Percentiles rank a stretch among this genome's conserved stretches.
phyloP scores from a whole-genome alignment of 1,140 invertebrate genomes.

The Dolichoris vasculosae region DNA sequence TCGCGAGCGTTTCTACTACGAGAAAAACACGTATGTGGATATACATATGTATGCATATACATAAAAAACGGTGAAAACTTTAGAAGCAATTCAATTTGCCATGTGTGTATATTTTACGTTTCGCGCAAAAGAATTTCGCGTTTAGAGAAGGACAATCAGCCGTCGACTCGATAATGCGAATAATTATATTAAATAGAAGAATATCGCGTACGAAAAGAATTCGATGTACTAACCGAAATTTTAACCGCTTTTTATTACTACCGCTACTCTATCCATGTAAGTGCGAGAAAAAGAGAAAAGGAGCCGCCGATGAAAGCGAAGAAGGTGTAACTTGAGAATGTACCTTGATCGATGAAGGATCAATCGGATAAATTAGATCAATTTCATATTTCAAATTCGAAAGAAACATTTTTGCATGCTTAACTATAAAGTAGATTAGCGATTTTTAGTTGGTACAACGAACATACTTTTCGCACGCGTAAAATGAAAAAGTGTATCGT shows the following conservation, averaged over 20 bases:
- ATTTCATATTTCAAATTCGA: background rate
- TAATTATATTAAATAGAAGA: conserved; percentile 19
- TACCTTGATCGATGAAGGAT: background rate
- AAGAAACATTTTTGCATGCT: background rate
- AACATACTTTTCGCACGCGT: background rate
- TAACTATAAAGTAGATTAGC: conserved; percentile 1
- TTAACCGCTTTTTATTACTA: conserved; percentile 3
- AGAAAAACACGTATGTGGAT: conserved; percentile 29
- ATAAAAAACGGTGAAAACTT: conserved; percentile 50
- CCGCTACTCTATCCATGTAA: background rate
- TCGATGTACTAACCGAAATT: conserved; percentile 22
- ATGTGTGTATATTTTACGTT: conserved; percentile 55
- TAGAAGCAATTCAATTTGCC: conserved; percentile 37
- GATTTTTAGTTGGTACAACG: background rate
- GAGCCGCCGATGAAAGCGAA: background rate
- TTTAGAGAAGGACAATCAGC: conserved; percentile 74
- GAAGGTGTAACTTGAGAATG: background rate
- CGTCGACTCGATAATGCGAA: conserved; percentile 63
- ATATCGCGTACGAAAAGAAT: conserved; percentile 28
- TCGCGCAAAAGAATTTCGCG: conserved; percentile 74
- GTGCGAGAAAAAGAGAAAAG: background rate
- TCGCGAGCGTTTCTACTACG: conserved; percentile 57
- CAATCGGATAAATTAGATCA: background rate
- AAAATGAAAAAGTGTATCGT: conserved; percentile 28
- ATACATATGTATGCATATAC: conserved; percentile 44